Evolutionary conservation across 2,113 vertebrate genomes (phyloP).

Genomic region (Larimichthys polyactis): DNA sequence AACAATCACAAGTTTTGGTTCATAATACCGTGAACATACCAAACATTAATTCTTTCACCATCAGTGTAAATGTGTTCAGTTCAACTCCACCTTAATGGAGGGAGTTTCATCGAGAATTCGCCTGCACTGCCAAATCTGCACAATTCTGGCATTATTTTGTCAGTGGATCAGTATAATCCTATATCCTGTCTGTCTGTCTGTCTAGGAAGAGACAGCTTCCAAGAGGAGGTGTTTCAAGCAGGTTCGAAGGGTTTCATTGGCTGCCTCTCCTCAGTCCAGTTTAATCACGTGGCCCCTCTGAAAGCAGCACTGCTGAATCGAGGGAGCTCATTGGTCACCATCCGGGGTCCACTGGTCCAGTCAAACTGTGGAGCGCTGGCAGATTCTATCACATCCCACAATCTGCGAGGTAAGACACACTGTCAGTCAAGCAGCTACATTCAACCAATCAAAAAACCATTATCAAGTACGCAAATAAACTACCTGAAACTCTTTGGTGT

Average conservation of each 20-base stretch:
- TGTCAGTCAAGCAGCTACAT: background rate
- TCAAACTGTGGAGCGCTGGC: conserved; percentile 83
- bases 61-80: too few relatives aligned
- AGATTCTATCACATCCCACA: conserved; percentile 82
- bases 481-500: too few relatives aligned
- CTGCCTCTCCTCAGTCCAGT: conserved; percentile 91
- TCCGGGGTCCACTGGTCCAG: conserved; percentile 85
- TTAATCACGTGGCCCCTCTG: conserved; percentile 90
- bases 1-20: too few relatives aligned
- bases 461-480: too few relatives aligned
- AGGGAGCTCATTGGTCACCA: conserved; percentile 82
- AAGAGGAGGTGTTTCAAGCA: conserved; percentile 86
- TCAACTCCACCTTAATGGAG: too few relatives aligned
- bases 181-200: background rate
- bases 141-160: too few relatives aligned
- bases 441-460: too few relatives aligned
- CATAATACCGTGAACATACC: too few relatives aligned
- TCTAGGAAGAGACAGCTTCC: conserved; percentile 81
- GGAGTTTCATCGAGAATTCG: too few relatives aligned
- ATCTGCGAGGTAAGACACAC: conserved; percentile 84
- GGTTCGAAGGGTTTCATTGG: conserved; percentile 88
- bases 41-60: too few relatives aligned
- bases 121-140: too few relatives aligned
- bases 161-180: too few relatives aligned
- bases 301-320: conserved; percentile 89